These are phyloP conservation scores for Apostichopus japonicus DNA, from an alignment of 35 echinoderm and acorn worm species.

Conservation along the genomic window DNA sequence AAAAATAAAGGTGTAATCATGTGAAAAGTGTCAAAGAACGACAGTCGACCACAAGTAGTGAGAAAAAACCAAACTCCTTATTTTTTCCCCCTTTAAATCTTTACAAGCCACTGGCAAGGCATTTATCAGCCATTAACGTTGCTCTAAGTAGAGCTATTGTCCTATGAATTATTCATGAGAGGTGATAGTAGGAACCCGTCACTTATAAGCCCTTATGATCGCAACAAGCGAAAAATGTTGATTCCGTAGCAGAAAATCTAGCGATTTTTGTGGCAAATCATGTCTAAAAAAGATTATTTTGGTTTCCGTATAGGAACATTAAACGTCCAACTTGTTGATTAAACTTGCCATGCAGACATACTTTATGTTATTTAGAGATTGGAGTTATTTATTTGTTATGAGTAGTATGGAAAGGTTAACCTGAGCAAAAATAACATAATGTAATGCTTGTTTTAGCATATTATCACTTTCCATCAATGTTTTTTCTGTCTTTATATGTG, in stretches of 20 bases:
- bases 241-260: not conserved
- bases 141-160: slow-evolving; percentile 40
- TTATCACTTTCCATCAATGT: too few relatives aligned
- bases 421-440: too few relatives aligned
- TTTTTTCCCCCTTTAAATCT: slow-evolving; percentile 45
- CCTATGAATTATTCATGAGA: slow-evolving; percentile 48
- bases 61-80: slow-evolving; percentile 7
- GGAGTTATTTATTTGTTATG: too few relatives aligned
- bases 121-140: slow-evolving; percentile 47
- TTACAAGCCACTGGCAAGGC: slow-evolving; percentile 49
- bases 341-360: too few relatives aligned
- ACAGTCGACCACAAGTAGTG: slow-evolving; percentile 6
- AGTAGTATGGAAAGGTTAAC: too few relatives aligned
- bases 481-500: too few relatives aligned
- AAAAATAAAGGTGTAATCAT: slow-evolving; percentile 35
- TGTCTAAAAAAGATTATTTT: not conserved
- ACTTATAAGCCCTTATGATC: slow-evolving; percentile 38
- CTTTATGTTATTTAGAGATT: too few relatives aligned
- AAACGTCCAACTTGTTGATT: too few relatives aligned
- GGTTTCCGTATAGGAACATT: too few relatives aligned
- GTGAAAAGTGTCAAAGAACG: slow-evolving; percentile 39
- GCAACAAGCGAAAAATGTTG: slow-evolving; percentile 26
- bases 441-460: too few relatives aligned
- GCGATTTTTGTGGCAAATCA: slow-evolving; percentile 20
- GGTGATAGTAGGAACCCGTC: slow-evolving; percentile 32